Conservation (phyloP, 1,140 invertebrate species). For the Ridgeia piscesae region DNA sequence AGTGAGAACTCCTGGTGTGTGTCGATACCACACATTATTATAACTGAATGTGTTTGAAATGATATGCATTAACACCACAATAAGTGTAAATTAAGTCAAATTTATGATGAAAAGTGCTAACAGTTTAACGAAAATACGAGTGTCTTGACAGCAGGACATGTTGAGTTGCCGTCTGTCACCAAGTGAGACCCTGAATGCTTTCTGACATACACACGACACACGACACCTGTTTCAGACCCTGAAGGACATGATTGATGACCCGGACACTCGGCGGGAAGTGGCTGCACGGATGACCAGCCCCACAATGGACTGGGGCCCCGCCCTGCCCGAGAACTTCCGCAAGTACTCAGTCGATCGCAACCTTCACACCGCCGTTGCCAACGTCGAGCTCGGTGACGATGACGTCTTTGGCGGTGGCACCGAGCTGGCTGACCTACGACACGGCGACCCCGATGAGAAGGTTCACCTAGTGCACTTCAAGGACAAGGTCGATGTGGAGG, state of each 20-base stretch:
- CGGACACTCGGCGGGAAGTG: not conserved
- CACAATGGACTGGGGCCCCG: constrained; percentile 19
- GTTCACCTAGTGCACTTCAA: constrained; percentile 19
- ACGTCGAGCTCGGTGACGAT: constrained; percentile 10
- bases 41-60: too few relatives aligned
- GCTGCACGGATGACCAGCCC: not conserved
- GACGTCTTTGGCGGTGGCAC: constrained; percentile 14
- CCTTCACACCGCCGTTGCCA: not conserved
- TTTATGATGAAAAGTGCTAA: not conserved
- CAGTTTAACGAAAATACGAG: not conserved
- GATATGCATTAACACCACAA: not conserved
- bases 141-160: not conserved
- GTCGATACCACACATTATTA: too few relatives aligned
- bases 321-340: constrained; percentile 21
- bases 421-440: constrained; percentile 7
- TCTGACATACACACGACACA: not conserved
- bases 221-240: not conserved
- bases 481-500: constrained; percentile 8
- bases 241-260: not conserved
- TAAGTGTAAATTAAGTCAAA: not conserved
- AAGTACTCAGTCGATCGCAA: constrained; percentile 2
- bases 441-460: not conserved
- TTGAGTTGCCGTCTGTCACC: not conserved
- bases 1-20: too few relatives aligned
- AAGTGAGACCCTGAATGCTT: constrained; percentile 8